Evolutionary conservation across 92 coral and sea anemone species (phyloP), one percentile per base, ranked within the genome.

Genomic region (Phymanthus crucifer): DNA sequence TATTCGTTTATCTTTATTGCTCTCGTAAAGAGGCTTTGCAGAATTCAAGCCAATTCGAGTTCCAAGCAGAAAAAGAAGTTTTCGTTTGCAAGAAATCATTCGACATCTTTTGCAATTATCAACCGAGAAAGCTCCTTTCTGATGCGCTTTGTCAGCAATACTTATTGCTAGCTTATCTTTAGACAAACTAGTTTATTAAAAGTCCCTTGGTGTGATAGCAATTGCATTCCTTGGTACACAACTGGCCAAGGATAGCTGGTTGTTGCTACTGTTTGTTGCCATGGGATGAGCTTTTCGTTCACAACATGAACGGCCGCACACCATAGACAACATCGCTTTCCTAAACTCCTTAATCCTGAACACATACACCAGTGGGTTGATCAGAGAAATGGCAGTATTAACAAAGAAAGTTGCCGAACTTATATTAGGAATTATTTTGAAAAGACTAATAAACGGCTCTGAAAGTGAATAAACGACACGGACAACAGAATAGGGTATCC

Each of bases 281-380:
- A 21, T 57, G 12, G 66, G 66, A 57, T 57, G 29, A 24, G 24
- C 16, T 23, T 57, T 13, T 21, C 23, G 27, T 24, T 8, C 23
- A 24, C 23, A 57, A 57, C 66, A 32, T 57, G 33, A 57, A 57
- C 66, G 32, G 12, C 16, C 24, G 66, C 29, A 57, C 11, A 57
- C 66, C 0, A 43, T 43, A n/a, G 14, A 40, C n/a, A 76, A 61
- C 71, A 76, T 16, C 32, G 70, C 70, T 23, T 32, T 76, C 37
- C 80, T 54, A 43, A 33, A 57, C 9, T 57, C 80, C 45, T 76
- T 76, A 23, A 76, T 26, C 32, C 80, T 61, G 33, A 76, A 76
- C 13, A 76, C 31, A 36, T 76, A 76, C 8, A 76, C 71, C 1
- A 76, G 35, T 13, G 80, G 80, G 35, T 76, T 76, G 40, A 76